phyloP scores from a whole-genome alignment of 2,797 vertebrate genomes.

The Emydoidea blandingii region DNA sequence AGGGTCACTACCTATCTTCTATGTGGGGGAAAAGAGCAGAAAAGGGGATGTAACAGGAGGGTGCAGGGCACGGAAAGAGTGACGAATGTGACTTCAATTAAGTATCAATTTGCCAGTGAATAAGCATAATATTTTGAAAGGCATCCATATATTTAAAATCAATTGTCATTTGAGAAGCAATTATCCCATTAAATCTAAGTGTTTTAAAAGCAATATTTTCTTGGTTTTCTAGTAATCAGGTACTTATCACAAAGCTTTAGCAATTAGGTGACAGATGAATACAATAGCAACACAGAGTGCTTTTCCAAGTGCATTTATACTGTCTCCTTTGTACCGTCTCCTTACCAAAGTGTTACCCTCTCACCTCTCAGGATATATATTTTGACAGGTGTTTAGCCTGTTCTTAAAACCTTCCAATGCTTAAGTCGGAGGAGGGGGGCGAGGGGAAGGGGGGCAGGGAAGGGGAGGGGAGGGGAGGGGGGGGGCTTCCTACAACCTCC shows the following conservation, averaged over 20 bases:
- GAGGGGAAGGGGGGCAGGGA: too few species aligned
- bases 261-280: neutral
- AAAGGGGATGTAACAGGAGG: neutral
- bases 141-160: neutral
- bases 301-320: neutral
- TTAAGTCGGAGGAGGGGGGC: accelerated
- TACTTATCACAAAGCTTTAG: neutral
- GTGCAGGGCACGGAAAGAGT: neutral
- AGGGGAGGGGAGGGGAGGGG: too few species aligned
- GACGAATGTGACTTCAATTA: neutral
- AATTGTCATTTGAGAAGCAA: neutral
- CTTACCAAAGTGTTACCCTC: neutral
- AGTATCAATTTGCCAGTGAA: neutral
- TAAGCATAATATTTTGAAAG: neutral
- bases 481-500: neutral
- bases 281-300: neutral
- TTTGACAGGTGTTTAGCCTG: neutral
- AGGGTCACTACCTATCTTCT: neutral
- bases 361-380: neutral
- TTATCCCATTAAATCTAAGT: neutral
- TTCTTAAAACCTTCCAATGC: neutral
- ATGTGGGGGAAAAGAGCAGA: neutral
- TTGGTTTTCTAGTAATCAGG: neutral
- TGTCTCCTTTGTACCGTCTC: neutral
- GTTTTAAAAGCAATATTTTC: neutral